Base-by-base conservation (phyloP, 1,140 invertebrate genomes). In the Apocrypta bakeri region DNA sequence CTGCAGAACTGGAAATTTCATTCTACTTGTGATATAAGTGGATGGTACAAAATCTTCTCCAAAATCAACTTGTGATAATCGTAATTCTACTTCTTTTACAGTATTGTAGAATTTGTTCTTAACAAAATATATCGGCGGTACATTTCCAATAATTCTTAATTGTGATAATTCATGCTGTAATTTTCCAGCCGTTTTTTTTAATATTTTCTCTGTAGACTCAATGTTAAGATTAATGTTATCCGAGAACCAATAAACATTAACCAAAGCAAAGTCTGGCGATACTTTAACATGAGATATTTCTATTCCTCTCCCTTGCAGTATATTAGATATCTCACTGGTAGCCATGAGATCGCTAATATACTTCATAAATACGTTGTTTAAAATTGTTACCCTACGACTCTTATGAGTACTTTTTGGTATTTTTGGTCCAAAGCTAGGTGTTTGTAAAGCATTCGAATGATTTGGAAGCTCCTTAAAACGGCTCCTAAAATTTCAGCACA, bases 351-450 rank as follows among this genome's bases (percentile, higher is more conserved):
- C 96, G 0, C 95, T 96, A 24, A 97, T 94, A 69, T 96, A 91
- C 86, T 94, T 93, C 95, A 96, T 96, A 85, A 96, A 96, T n/a
- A 96, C 82, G 90, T 96, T 96, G 88, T 96, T 96, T 11, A 97
- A 88, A 61, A 96, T 93, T 0, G 90, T 90, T 9, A 94, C 90
- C 88, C 96, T 87, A 11, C 89, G 85, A 21, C 40, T 77, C 25
- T 85, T 84, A 40, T 86, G 82, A 12, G 71, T 48, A 48, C 74
- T 87, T 24, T 63, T 42, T 29, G 81, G 2, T 72, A 81, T 85
- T 37, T 66, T 33, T 17, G 48, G 27, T 31, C 14, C 24, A 14
- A 48, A 25, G 11, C 24, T 69, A 4, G 63, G 31, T 24, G 9
- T 37, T n/a, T 11, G 17, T n/a, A 33, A 64, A 33, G 29, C 40